A percentile compares a stretch with the other conserved stretches of the same genome.
Conservation (phyloP, 2,113 vertebrate genomes). For the Plectropomus leopardus region DNA sequence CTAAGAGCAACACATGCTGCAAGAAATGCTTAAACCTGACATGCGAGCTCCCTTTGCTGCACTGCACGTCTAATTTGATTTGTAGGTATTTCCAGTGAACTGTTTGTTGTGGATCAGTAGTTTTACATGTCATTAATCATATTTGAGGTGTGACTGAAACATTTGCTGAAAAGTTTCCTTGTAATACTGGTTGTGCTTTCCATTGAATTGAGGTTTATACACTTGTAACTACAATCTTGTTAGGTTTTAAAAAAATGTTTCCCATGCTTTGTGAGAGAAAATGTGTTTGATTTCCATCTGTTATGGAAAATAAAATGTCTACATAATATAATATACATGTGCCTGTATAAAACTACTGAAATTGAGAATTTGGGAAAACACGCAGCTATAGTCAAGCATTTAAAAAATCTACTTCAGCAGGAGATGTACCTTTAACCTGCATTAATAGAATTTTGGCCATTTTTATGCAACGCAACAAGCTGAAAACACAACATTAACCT, state of each 20-base stretch:
- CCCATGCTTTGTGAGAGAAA: too few species aligned
- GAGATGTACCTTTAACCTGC: too few species aligned
- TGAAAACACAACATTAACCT: neutral
- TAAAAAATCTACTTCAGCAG: neutral
- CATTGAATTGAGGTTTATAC: neutral
- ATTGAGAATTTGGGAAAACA: neutral
- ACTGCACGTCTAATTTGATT: neutral
- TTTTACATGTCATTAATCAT: neutral
- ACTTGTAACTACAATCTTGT: too few species aligned
- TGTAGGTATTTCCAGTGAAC: neutral
- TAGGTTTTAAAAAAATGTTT: neutral
- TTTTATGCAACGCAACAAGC: neutral
- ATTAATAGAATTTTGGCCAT: too few species aligned
- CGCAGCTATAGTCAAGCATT: neutral
- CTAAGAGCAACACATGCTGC: neutral
- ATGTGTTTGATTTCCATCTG: neutral
- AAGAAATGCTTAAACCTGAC: constrained; percentile 1
- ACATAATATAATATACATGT: neutral
- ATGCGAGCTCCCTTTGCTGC: neutral
- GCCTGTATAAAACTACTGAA: neutral
- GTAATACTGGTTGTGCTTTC: neutral
- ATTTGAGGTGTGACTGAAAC: neutral
- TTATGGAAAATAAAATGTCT: neutral
- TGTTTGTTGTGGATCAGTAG: neutral
- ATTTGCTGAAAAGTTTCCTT: neutral